Conservation (phyloP, 2,888 invertebrate genomes). For the Torymus tubicola region DNA sequence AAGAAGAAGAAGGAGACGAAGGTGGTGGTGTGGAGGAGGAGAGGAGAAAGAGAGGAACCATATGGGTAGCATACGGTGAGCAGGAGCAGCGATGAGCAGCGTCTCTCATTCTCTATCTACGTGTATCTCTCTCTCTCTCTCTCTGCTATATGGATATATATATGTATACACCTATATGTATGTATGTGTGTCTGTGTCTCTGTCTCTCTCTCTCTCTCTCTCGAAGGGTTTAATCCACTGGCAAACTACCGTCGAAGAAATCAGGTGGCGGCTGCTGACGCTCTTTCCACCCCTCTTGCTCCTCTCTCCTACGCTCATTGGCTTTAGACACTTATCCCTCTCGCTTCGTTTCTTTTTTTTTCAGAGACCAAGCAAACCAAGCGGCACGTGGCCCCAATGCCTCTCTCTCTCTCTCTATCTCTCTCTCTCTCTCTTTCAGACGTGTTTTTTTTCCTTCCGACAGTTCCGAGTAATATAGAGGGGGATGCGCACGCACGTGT, state of each 20-base stretch:
- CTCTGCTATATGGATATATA: conserved; percentile 6
- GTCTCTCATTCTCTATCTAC: conserved; percentile 42
- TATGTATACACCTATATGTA: conserved; percentile 29
- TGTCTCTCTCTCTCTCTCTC: conserved; percentile 62
- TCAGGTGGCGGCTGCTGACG: conserved; percentile 65
- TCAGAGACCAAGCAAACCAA: conserved; percentile 21
- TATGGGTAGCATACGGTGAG: conserved; percentile 76
- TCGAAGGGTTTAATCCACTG: conserved; percentile 74
- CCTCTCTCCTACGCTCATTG: no score
- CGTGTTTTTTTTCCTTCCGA: neutral
- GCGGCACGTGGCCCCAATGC: neutral
- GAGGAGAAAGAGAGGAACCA: conserved; percentile 68
- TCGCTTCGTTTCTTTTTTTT: neutral
- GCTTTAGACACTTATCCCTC: no score
- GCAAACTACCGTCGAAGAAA: conserved; percentile 73
- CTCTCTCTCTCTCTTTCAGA: neutral
- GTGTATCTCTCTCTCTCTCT: neutral
- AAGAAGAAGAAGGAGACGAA: conserved; percentile 5
- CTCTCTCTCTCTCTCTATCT: conserved; percentile 20
- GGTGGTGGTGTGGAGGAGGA: no score
- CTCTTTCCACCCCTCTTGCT: neutral
- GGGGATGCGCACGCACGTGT: no score
- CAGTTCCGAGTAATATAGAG: no score
- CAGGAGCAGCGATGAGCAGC: conserved; percentile 63
- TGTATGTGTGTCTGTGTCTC: conserved; percentile 4